phyloP scores from a whole-genome alignment of 2,888 invertebrate genomes.

The Unio delphinus region DNA sequence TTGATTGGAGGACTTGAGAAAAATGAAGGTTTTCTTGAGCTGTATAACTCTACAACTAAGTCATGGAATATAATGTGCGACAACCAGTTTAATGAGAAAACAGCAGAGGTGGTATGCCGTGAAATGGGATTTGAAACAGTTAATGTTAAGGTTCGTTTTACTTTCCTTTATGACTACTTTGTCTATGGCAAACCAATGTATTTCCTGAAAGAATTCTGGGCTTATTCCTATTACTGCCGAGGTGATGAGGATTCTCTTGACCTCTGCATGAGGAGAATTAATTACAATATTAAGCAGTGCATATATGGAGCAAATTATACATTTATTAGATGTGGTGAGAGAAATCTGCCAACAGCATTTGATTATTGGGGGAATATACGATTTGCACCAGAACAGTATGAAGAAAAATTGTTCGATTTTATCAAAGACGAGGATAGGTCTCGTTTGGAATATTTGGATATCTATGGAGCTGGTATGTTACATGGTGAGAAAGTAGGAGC shows the following conservation, averaged over 20 bases:
- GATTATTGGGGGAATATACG: conserved; percentile 93
- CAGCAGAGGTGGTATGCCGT: conserved; percentile 95
- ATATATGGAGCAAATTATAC: conserved; percentile 91
- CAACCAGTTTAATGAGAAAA: conserved; percentile 92
- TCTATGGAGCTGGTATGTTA: conserved; percentile 93
- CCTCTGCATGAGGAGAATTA: conserved; percentile 82
- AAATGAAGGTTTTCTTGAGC: conserved; percentile 89
- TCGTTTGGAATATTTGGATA: conserved; percentile 80
- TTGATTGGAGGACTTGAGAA: conserved; percentile 82
- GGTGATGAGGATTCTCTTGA: conserved; percentile 71
- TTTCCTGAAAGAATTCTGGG: conserved; percentile 69
- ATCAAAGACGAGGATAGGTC: conserved; percentile 77
- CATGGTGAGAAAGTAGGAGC: conserved; percentile 95
- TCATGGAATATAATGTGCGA: conserved; percentile 99
- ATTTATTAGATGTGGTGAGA: conserved; percentile 88
- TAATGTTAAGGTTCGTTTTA: conserved; percentile 88
- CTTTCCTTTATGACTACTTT: conserved; percentile 66
- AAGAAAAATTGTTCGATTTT: conserved; percentile 79
- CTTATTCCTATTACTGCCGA: conserved; percentile 65
- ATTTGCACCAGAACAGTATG: conserved; percentile 91
- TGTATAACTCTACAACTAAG: conserved; percentile 93
- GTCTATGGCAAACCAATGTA: conserved; percentile 66
- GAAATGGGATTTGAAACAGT: conserved; percentile 91
- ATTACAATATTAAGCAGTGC: conserved; percentile 79
- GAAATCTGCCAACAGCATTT: conserved; percentile 56